Percentiles rank a stretch among this genome's conserved stretches.
Evolutionary conservation across 35 echinoderm and acorn worm species (phyloP).

Genomic region (Patiria miniata): DNA sequence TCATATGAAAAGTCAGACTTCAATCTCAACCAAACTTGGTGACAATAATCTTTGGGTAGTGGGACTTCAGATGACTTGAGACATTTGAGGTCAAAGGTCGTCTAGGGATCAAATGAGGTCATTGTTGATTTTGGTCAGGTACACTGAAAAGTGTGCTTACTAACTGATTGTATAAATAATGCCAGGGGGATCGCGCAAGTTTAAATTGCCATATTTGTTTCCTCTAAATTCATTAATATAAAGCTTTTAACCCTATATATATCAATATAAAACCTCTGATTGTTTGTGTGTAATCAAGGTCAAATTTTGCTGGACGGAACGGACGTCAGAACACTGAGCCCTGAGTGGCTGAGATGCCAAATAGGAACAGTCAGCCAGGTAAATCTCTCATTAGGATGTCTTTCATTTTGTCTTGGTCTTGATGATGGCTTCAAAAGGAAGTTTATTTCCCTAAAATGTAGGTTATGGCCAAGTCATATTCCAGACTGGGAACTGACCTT

Average conservation of each 20-base stretch:
- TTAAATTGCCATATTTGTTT: no score
- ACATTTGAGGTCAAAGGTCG: no score
- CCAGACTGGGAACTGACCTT: no score
- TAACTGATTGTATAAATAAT: no score
- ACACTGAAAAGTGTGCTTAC: no score
- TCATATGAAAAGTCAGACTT: no score
- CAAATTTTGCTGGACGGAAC: constrained; percentile 61
- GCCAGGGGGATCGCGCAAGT: no score
- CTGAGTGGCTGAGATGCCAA: constrained; percentile 86
- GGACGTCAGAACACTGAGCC: constrained; percentile 62
- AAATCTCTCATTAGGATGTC: not conserved
- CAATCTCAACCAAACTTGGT: no score
- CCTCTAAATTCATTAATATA: not conserved
- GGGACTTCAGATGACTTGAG: no score
- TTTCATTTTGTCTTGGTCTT: not conserved
- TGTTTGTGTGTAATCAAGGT: constrained; percentile 53
- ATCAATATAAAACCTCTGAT: not conserved
- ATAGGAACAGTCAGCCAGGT: constrained; percentile 96
- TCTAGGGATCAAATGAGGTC: no score
- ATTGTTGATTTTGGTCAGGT: no score
- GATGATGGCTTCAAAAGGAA: not conserved
- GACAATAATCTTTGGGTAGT: no score
- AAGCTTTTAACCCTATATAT: not conserved
- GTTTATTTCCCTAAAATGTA: not conserved
- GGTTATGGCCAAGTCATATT: not conserved